Evolutionary conservation across 92 coral and sea anemone species (phyloP).

Genomic region (Galaxea fascicularis): DNA sequence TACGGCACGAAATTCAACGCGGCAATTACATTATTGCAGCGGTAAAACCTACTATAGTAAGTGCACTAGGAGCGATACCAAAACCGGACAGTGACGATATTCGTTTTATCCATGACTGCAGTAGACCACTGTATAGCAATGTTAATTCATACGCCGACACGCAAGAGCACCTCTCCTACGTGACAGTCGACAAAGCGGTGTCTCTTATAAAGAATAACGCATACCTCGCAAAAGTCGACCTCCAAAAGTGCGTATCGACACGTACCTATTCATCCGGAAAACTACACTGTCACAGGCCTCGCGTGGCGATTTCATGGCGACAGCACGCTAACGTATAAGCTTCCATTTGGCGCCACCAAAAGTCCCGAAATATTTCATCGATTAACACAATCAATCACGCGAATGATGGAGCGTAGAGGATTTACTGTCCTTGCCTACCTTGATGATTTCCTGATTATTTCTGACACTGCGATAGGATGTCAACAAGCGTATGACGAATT

Average conservation of each 20-base stretch:
- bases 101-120: slow-evolving; percentile 45
- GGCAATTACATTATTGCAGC: slow-evolving; percentile 25
- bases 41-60: slow-evolving; percentile 34
- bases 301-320: slow-evolving; percentile 48
- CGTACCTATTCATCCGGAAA: slow-evolving; percentile 59
- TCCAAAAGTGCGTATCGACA: slow-evolving; percentile 60
- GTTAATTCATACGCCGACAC: slow-evolving; percentile 34
- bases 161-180: slow-evolving; percentile 30
- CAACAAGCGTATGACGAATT: slow-evolving; percentile 22
- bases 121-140: slow-evolving; percentile 17
- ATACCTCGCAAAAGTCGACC: slow-evolving; percentile 52
- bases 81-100: slow-evolving; percentile 44
- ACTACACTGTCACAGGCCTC: slow-evolving; percentile 57
- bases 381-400: slow-evolving; percentile 43
- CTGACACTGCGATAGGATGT: slow-evolving; percentile 28
- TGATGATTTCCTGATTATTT: slow-evolving; percentile 60
- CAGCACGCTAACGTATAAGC: slow-evolving; percentile 28
- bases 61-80: slow-evolving; percentile 33
- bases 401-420: slow-evolving; percentile 48
- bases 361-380: slow-evolving; percentile 56
- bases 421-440: slow-evolving; percentile 44
- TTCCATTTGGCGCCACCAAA: slow-evolving; percentile 54
- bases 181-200: slow-evolving; percentile 37
- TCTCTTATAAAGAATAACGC: slow-evolving; percentile 34
- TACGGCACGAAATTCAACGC: slow-evolving; percentile 22